phyloP scores from a whole-genome alignment of 2,113 vertebrate species.

The Brachyhypopomus occidentalis region DNA sequence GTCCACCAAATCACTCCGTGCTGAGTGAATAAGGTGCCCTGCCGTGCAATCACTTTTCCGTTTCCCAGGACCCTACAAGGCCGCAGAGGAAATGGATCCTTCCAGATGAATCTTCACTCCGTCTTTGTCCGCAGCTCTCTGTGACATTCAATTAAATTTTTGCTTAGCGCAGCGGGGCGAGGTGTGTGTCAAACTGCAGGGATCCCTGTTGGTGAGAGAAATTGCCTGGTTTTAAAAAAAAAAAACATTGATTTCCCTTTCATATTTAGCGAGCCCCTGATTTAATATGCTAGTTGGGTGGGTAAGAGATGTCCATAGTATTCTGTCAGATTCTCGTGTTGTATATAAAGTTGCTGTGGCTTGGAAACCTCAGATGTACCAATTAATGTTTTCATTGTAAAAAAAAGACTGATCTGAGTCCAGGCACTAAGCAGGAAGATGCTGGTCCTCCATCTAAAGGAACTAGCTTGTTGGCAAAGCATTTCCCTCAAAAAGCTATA shows the following conservation, averaged over 20 bases:
- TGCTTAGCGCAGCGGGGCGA: constrained; percentile 25
- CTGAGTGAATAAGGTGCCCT: not conserved
- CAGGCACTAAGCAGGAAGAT: not conserved
- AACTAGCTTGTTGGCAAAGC: not conserved
- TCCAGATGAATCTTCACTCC: constrained; percentile 28
- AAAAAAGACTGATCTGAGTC: not conserved
- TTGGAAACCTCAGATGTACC: not conserved
- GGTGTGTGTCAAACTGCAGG: constrained; percentile 23
- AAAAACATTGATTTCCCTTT: constrained; percentile 9
- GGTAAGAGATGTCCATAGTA: not conserved
- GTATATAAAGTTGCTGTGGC: not conserved
- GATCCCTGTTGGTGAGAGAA: constrained; percentile 13
- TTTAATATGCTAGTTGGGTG: constrained; percentile 10
- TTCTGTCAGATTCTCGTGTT: constrained; percentile 23
- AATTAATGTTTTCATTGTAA: not conserved
- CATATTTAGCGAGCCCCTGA: constrained; percentile 2
- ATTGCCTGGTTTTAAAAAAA: constrained; percentile 20
- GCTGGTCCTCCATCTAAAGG: not conserved
- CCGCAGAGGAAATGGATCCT: constrained; percentile 13
- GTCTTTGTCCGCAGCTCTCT: constrained; percentile 41
- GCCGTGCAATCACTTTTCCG: not conserved
- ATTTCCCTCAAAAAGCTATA: not conserved
- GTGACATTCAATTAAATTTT: constrained; percentile 39
- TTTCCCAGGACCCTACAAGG: not conserved
- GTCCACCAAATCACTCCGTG: not conserved